A percentile compares a stretch with the other conserved stretches of the same genome.
These are phyloP conservation scores for Xenopus tropicalis DNA, from an alignment of 2,113 vertebrate species.

Conservation along the genomic window DNA sequence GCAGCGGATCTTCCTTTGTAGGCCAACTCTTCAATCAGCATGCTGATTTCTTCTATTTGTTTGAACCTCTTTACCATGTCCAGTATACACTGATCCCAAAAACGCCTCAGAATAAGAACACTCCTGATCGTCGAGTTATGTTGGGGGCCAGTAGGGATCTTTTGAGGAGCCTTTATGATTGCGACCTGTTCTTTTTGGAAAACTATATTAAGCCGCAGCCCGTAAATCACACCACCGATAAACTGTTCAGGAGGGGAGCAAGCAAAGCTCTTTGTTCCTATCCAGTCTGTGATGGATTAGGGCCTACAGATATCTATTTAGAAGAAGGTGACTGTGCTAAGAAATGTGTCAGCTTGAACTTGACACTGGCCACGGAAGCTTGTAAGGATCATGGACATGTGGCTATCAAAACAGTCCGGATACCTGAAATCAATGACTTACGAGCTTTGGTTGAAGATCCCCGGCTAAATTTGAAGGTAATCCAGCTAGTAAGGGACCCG, in stretches of 20 bases:
- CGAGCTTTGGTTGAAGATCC: conserved; percentile 90
- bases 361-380: conserved; percentile 82
- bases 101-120: conserved; percentile 75
- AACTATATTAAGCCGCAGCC: conserved; percentile 92
- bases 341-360: conserved; percentile 81
- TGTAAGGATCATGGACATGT: conserved; percentile 83
- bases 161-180: conserved; percentile 86
- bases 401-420: conserved; percentile 90
- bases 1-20: conserved; percentile 91
- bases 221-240: conserved; percentile 85
- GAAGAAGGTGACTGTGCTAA: conserved; percentile 93
- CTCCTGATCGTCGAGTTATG: conserved; percentile 79
- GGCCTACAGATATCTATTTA: conserved; percentile 66
- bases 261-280: conserved; percentile 88
- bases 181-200: conserved; percentile 91
- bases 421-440: conserved; percentile 86
- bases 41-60: conserved; percentile 93
- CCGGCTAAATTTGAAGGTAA: conserved; percentile 89
- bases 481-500: conserved; percentile 92
- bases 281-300: conserved; percentile 78
- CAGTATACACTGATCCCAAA: conserved; percentile 87
- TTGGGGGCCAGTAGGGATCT: conserved; percentile 90
- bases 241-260: conserved; percentile 87
- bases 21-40: conserved; percentile 97
- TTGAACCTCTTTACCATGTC: conserved; percentile 95